Conservation (phyloP, 2,113 vertebrate species). For the Connochaetes taurinus region DNA sequence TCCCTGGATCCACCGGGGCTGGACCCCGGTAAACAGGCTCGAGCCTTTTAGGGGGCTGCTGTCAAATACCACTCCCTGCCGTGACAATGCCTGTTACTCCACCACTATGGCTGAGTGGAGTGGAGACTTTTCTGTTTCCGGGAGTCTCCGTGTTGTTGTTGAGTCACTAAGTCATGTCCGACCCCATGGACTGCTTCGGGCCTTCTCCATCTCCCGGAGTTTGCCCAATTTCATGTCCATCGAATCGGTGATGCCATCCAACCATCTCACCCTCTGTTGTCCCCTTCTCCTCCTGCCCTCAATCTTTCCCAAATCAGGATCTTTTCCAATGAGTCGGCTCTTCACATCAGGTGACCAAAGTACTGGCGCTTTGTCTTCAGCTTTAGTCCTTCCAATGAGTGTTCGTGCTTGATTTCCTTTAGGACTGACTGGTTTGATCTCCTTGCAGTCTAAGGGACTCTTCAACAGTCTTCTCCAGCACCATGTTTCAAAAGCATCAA, state of each 20-base stretch:
- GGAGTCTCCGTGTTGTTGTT: background rate
- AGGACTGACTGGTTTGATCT: background rate
- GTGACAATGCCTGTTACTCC: fast-evolving
- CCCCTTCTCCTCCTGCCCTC: background rate
- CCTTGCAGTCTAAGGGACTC: background rate
- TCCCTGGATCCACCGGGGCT: no score
- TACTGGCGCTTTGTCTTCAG: background rate
- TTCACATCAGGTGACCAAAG: background rate
- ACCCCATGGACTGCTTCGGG: background rate
- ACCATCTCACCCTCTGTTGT: background rate
- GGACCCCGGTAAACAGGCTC: background rate
- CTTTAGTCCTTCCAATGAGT: background rate
- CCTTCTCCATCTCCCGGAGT: background rate
- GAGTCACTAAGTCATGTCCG: background rate
- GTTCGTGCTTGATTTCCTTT: background rate
- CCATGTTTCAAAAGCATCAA: background rate
- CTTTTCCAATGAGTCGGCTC: background rate
- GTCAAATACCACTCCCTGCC: no score
- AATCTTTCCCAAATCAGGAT: background rate
- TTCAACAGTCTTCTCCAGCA: background rate
- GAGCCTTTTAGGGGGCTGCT: background rate
- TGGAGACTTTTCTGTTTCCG: background rate
- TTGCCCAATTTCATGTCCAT: background rate
- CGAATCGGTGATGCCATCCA: background rate
- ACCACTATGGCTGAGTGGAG: no score